phyloP scores from a whole-genome alignment of 2,113 vertebrate species.

The Prionailurus viverrinus region DNA sequence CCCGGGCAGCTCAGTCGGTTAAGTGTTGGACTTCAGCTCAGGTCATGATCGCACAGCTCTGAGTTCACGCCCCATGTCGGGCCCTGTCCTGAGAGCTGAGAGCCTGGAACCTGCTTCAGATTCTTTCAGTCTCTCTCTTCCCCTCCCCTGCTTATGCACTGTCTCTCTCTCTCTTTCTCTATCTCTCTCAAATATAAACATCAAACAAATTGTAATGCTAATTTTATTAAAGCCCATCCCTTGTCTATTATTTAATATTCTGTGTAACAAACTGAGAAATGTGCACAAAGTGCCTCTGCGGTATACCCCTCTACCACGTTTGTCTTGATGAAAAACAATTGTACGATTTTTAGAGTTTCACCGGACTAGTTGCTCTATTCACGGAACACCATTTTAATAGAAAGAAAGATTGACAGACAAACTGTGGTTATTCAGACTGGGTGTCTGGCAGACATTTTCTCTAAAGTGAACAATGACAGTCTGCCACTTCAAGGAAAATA shows the following conservation, averaged over 20 bases:
- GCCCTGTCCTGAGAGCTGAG: too few relatives aligned
- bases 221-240: background rate
- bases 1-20: too few relatives aligned
- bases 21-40: too few relatives aligned
- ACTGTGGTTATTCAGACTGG: background rate
- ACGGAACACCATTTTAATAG: background rate
- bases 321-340: background rate
- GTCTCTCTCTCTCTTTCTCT: background rate
- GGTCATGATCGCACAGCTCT: too few relatives aligned
- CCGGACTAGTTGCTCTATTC: background rate
- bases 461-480: background rate
- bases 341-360: background rate
- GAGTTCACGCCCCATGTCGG: fast-evolving
- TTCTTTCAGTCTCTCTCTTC: background rate
- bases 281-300: background rate
- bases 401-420: background rate
- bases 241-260: background rate
- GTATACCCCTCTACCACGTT: too few relatives aligned
- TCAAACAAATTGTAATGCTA: background rate
- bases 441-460: background rate
- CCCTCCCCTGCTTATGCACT: too few relatives aligned
- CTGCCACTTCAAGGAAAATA: background rate
- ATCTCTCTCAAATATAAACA: background rate
- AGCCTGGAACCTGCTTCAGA: too few relatives aligned
- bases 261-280: background rate